These are phyloP conservation scores for Pollenia labialis DNA, from an alignment of 2,888 invertebrate genomes.

Conservation along the genomic window DNA sequence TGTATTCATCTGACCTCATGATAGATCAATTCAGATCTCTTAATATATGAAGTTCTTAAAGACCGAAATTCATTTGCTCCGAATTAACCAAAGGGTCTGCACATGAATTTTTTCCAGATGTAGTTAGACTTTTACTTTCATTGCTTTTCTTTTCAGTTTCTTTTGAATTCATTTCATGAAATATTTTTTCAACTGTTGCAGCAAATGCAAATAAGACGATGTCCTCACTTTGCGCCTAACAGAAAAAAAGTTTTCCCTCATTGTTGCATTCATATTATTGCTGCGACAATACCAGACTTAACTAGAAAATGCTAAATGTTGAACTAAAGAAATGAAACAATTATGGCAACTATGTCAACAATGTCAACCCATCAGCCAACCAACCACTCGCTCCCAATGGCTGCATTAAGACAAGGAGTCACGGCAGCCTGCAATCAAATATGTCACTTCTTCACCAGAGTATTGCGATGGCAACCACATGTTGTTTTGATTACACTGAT, in stretches of 20 bases:
- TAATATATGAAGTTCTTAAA: too few relatives aligned
- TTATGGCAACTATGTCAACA: constrained; percentile 39
- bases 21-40: too few relatives aligned
- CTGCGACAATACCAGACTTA: constrained; percentile 35
- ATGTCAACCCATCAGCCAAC: not conserved
- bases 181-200: constrained; percentile 48
- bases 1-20: too few relatives aligned
- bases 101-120: not conserved
- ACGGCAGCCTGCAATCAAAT: constrained; percentile 37
- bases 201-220: constrained; percentile 57
- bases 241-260: constrained; percentile 50
- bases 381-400: not conserved
- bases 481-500: constrained; percentile 21
- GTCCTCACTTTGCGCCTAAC: constrained; percentile 57
- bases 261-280: constrained; percentile 34
- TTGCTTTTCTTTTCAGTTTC: constrained; percentile 21
- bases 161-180: constrained; percentile 26
- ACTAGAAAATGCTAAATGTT: constrained; percentile 14
- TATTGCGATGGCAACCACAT: constrained; percentile 38
- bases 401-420: constrained; percentile 18
- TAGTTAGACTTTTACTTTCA: constrained; percentile 42
- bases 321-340: constrained; percentile 36
- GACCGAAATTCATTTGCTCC: too few relatives aligned
- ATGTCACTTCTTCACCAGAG: constrained; percentile 9
- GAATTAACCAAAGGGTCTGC: too few relatives aligned